Evolutionary conservation across 2,888 invertebrate genomes (phyloP).

Genomic region (Oxyteleia sp.): DNA sequence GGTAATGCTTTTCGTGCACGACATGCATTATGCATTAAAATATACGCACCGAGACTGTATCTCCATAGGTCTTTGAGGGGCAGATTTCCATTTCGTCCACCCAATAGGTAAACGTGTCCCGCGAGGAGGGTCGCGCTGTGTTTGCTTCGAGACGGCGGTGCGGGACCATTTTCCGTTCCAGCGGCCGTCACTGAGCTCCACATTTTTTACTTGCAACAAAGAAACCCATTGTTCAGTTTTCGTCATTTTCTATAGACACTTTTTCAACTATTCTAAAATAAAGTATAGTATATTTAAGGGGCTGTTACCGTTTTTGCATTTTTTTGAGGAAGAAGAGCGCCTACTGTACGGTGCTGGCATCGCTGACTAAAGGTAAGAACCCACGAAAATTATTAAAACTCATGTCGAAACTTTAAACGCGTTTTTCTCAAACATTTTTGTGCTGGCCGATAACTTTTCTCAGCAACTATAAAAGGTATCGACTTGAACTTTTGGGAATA

Average conservation of each 20-base stretch:
- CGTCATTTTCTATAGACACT: neutral
- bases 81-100: constrained; percentile 94
- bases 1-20: constrained; percentile 36
- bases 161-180: constrained; percentile 87
- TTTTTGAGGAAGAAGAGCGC: too few relatives aligned
- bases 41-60: constrained; percentile 91
- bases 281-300: too few relatives aligned
- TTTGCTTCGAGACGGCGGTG: constrained; percentile 92
- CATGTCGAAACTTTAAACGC: too few relatives aligned
- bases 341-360: too few relatives aligned
- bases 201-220: constrained; percentile 87
- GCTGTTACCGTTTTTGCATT: too few relatives aligned
- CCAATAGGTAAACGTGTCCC: constrained; percentile 93
- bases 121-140: constrained; percentile 94
- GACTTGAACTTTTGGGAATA: too few relatives aligned
- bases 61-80: constrained; percentile 96
- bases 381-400: too few relatives aligned
- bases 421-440: too few relatives aligned
- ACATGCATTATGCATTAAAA: constrained; percentile 59
- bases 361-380: too few relatives aligned
- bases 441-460: too few relatives aligned
- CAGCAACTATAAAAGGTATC: too few relatives aligned
- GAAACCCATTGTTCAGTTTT: neutral
- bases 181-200: constrained; percentile 90
- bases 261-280: too few relatives aligned